phyloP scores from a whole-genome alignment of 23 tunicate genomes.

The Phallusia fumigata region DNA sequence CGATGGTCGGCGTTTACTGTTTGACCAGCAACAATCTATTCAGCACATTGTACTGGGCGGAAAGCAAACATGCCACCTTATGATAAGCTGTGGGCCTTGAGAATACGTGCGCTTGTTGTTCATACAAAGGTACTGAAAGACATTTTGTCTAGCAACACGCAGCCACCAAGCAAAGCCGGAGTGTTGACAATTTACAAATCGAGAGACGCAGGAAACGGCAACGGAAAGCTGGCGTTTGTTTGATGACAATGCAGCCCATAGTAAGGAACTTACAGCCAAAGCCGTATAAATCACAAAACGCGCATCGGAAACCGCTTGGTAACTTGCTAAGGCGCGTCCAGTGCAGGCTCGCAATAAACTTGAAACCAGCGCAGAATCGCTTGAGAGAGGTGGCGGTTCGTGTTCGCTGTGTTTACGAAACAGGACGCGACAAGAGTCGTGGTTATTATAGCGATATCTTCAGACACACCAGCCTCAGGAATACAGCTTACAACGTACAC shows the following conservation, averaged over 20 bases:
- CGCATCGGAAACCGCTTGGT: not conserved
- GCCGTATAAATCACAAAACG: not conserved
- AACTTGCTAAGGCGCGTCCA: not conserved
- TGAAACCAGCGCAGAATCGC: not conserved
- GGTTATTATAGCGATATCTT: constrained; percentile 6
- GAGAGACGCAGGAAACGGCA: not conserved
- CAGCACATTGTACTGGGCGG: not conserved
- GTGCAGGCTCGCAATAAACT: not conserved
- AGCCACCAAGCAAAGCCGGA: no score
- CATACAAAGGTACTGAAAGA: no score
- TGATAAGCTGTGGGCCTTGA: not conserved
- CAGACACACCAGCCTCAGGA: not conserved
- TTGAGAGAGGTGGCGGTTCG: not conserved
- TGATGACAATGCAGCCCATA: not conserved
- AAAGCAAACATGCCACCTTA: not conserved
- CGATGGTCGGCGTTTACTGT: not conserved
- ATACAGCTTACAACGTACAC: not conserved
- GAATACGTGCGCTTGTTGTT: no score
- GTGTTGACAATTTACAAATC: not conserved
- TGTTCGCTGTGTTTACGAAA: constrained; percentile 1
- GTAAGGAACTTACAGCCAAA: not conserved
- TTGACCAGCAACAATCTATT: not conserved
- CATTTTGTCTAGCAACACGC: no score
- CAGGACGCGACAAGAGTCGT: constrained; percentile 12
- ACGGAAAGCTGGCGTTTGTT: constrained; percentile 7